phyloP scores from a whole-genome alignment of 2,113 vertebrate genomes.

The Ranitomeya variabilis region DNA sequence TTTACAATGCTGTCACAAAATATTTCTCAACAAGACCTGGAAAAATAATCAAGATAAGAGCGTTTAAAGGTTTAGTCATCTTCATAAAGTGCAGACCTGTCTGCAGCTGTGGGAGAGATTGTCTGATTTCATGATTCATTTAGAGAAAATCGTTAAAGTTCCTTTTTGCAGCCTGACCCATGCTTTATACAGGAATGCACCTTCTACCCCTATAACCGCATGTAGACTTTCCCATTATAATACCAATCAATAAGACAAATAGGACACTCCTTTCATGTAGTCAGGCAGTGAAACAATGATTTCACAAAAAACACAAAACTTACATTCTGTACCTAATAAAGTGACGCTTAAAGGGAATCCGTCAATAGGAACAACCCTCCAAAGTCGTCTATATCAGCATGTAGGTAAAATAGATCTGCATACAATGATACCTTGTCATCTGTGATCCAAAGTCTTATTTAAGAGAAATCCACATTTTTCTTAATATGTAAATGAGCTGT shows the following conservation, averaged over 20 bases:
- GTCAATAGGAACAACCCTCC: no score
- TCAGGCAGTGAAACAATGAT: not conserved
- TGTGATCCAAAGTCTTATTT: no score
- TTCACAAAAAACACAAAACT: not conserved
- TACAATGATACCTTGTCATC: no score
- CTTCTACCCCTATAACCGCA: conserved; percentile 32
- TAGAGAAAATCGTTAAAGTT: not conserved
- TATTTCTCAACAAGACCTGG: conserved; percentile 21
- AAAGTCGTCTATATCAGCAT: no score
- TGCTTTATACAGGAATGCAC: conserved; percentile 32
- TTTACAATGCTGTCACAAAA: not conserved
- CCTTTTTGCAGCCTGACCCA: not conserved
- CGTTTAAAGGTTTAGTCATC: conserved; percentile 26
- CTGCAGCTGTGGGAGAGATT: conserved; percentile 10
- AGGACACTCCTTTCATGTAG: not conserved
- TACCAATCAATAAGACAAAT: conserved; percentile 44
- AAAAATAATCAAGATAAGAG: not conserved
- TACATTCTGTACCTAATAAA: not conserved
- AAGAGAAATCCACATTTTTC: no score
- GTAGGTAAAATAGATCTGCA: no score
- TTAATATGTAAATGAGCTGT: no score
- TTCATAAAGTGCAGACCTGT: not conserved
- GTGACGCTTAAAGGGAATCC: not conserved
- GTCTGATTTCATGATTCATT: conserved; percentile 35
- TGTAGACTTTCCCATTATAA: conserved; percentile 23